Evolutionary conservation across 2,797 vertebrate species (phyloP).

Genomic region (Oceanodroma leucorhoa): DNA sequence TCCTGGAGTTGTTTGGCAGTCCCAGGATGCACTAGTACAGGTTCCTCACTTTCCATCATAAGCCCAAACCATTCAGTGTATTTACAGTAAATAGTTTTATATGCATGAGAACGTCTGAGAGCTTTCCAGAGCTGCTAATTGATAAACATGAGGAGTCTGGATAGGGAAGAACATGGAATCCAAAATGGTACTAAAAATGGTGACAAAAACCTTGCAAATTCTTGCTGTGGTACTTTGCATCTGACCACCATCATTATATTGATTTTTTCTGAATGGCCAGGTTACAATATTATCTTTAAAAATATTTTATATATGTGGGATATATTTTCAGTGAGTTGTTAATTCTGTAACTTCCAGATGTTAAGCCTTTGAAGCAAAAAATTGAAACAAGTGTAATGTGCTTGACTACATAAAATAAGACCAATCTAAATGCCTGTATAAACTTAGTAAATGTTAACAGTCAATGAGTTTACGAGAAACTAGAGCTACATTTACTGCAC

Average conservation of each 20-base stretch:
- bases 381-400: conserved; percentile 49
- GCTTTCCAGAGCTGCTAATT: not conserved
- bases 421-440: conserved; percentile 27
- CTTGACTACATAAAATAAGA: conserved; percentile 58
- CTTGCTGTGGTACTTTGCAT: not conserved
- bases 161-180: no score
- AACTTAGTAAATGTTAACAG: conserved; percentile 40
- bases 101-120: not conserved
- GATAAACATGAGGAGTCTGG: not conserved
- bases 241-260: not conserved
- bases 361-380: conserved; percentile 67
- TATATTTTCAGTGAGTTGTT: conserved; percentile 26
- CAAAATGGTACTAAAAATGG: not conserved
- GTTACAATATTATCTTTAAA: not conserved
- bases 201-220: not conserved
- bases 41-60: not conserved
- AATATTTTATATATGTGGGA: not conserved
- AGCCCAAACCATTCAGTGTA: not conserved
- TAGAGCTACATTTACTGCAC: not conserved
- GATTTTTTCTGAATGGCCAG: not conserved
- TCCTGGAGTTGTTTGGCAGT: not conserved
- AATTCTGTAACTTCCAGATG: conserved; percentile 56
- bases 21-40: not conserved
- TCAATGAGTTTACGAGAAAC: conserved; percentile 42
- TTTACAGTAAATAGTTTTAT: not conserved